Base-by-base conservation (phyloP, 2,888 invertebrate species). In the Papilio elwesi region DNA sequence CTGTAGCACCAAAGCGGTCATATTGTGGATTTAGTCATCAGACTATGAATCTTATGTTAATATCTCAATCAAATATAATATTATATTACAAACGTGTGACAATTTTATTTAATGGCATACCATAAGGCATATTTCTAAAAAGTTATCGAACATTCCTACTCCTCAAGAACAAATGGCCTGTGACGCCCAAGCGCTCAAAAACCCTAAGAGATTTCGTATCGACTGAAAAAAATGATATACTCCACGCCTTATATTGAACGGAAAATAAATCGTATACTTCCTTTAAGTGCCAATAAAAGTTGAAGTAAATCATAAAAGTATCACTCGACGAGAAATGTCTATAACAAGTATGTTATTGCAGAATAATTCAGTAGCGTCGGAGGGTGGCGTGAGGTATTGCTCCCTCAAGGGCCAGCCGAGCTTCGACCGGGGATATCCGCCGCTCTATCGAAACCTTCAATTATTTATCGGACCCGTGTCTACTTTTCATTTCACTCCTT, bases 201-300 rank as follows among this genome's bases (percentile, higher is more conserved):
- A 81, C 87, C 87, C 88, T 86, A 76, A 81, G 83, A 89, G 87
- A 90, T 85, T 89, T 85, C 83, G 84, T 83, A 82, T 79, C 79
- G 83, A 87, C 86, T 88, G 85, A 90, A 91, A 93, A n/a, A 92
- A 92, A 91, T 92, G 91, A 92, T 92, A 91, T 87, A 92, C 90
- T 90, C 86, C 85, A 82, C 87, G 87, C 90, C 90, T 90, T 90
- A 91, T 92, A 92, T 93, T 92, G 91, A 91, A 90, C 91, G 88
- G 87, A 85, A 89, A 92, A 93, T 93, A 93, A 92, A 93, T 93
- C 91, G 91, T 91, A 90, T 92, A 92, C 91, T 92, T 90, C 90
- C 91, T 91, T 90, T 93, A 93, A 93, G 93, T 92, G 92, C 93
- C 93, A 93, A 93, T 93, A 93, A 93, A 93, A 93, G 90, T 93